Evolutionary conservation across 2,797 vertebrate species (phyloP), one percentile per base, ranked within the genome.

Genomic region (Hippoglossus hippoglossus): DNA sequence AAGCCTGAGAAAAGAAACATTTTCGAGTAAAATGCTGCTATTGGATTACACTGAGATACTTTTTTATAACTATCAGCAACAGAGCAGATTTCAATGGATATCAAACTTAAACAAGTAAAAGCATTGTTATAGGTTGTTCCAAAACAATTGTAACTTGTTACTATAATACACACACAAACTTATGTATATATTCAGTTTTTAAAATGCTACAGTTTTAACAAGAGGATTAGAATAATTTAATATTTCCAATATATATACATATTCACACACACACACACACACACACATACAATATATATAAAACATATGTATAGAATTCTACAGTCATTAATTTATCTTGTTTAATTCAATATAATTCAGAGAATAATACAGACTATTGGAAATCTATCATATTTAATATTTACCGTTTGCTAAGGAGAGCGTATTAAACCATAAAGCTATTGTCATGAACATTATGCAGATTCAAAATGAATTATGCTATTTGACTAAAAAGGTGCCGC

Each of bases 381-480:
- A 12, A 39, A 39, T 39, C 36, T 3, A 39, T 39, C 36, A 39
- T 13, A 22, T 36, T 81, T 69, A 63, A 79, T 80, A 71, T 77
- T 49, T 80, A 83, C 75, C 63, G 8, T 34, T 51, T 31, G 31
- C 28, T 60, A 16, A 15, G n/a, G 5, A 53, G 5, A n/a, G 24
- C 34, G 34, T 67, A 68, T 80, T 57, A 77, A 80, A 77, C 63
- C 41, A 59, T 69, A 69, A 82, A 74, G 55, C 6, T 50, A 61
- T 72, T 69, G 78, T 70, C 44, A 51, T 71, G 52, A 31, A 26
- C 39, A 79, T 77, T 75, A 83, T 60, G 52, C 44, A 67, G 28
- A 62, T 80, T 70, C 69, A 72, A 81, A 75, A 82, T 80, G 13
- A 8, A 81, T 67, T 66, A 55, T 58, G 70, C 57, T 49, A 44